Percentiles rank a stretch among this genome's conserved stretches.
Evolutionary conservation across 2,113 vertebrate species (phyloP).

Genomic region (Ellobius talpinus): DNA sequence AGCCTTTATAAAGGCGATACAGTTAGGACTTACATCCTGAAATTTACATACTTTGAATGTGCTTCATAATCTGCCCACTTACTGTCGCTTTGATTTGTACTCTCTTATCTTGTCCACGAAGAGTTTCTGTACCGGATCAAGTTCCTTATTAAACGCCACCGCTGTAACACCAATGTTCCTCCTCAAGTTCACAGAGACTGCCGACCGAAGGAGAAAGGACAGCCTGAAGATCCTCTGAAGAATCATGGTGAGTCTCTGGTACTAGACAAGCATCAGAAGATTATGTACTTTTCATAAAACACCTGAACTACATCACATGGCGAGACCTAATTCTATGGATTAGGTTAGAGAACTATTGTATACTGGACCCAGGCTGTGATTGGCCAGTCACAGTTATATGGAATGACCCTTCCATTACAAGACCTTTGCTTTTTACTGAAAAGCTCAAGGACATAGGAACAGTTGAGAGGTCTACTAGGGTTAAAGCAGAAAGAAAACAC

Average conservation of each 20-base stretch:
- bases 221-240: conserved; percentile 89
- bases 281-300: not conserved
- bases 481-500: conserved; percentile 12
- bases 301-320: not conserved
- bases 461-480: not conserved
- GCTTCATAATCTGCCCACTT: conserved; percentile 79
- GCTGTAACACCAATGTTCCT: conserved; percentile 96
- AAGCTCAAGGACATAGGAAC: not conserved
- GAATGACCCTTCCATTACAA: not conserved
- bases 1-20: not conserved
- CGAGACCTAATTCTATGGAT: not conserved
- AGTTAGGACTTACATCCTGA: not conserved
- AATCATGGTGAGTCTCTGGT: conserved; percentile 89
- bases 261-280: conserved; percentile 3
- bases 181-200: conserved; percentile 86
- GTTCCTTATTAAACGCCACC: conserved; percentile 91
- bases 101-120: conserved; percentile 98
- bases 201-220: conserved; percentile 88
- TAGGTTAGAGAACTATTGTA: not conserved
- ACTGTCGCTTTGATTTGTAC: conserved; percentile 95
- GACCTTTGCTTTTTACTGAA: not conserved
- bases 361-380: not conserved
- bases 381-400: not conserved
- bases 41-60: not conserved
- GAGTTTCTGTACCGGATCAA: conserved; percentile 97